A percentile compares a stretch with the other conserved stretches of the same genome.
Evolutionary conservation across 2,797 vertebrate genomes (phyloP).

Genomic region (Hybognathus amarus): DNA sequence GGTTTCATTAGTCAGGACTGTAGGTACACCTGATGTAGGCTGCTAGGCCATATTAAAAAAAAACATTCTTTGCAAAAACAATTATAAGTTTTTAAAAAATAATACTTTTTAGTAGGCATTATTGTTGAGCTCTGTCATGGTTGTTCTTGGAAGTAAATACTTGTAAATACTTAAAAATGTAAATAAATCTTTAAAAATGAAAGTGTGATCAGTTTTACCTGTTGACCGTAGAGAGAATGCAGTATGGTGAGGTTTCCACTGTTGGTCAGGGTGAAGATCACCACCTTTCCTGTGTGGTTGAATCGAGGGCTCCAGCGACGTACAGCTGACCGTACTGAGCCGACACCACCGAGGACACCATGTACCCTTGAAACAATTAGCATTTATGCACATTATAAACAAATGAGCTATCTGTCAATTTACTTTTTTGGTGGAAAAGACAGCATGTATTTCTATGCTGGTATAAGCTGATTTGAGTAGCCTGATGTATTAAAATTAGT

Average conservation of each 20-base stretch:
- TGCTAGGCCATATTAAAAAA: not conserved
- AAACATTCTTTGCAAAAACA: not conserved
- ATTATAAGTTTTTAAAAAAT: not conserved
- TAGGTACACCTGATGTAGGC: not conserved
- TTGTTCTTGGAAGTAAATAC: not conserved
- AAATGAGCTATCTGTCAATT: not conserved
- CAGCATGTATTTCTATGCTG: too few relatives aligned
- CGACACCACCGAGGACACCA: conserved; percentile 86
- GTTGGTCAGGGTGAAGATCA: conserved; percentile 90
- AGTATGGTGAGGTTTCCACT: conserved; percentile 87
- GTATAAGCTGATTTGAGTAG: too few relatives aligned
- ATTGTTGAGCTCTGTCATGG: not conserved
- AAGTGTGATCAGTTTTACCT: conserved; percentile 76
- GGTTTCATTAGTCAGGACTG: not conserved
- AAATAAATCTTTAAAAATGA: not conserved
- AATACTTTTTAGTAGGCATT: not conserved
- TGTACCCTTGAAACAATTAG: conserved; percentile 82
- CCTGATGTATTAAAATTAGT: not conserved
- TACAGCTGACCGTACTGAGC: conserved; percentile 80
- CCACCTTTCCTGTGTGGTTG: conserved; percentile 96
- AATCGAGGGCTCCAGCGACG: conserved; percentile 90
- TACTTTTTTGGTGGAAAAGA: not conserved
- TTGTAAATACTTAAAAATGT: too few relatives aligned
- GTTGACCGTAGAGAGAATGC: conserved; percentile 86
- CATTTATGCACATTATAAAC: not conserved